Evolutionary conservation across 2,888 invertebrate genomes (phyloP).

Genomic region (Koerneria pararmatus): DNA sequence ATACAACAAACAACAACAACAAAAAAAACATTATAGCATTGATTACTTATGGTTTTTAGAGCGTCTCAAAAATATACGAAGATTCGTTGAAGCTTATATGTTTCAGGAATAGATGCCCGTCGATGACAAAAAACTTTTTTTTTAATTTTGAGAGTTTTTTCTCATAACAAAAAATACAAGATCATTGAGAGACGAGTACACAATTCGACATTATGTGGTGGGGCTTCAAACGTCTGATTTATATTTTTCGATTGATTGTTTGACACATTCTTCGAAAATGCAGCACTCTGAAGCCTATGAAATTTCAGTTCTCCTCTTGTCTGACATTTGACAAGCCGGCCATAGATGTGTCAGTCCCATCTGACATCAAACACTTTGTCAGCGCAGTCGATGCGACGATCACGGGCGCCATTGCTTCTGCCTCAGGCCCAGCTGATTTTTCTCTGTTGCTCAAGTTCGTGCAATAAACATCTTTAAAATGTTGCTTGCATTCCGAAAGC

Average conservation of each 20-base stretch:
- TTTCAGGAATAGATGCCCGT: constrained; percentile 1
- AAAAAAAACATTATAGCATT: no score
- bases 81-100: no score
- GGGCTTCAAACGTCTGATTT: neutral
- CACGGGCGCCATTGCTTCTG: neutral
- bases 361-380: constrained; percentile 10
- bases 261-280: no score
- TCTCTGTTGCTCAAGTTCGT: neutral
- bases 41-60: no score
- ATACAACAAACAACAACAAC: no score
- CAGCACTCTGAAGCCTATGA: no score
- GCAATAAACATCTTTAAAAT: neutral
- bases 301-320: constrained; percentile 35
- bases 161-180: neutral
- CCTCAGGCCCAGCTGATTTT: constrained; percentile 7
- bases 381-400: constrained; percentile 13
- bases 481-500: no score
- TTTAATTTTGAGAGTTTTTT: neutral
- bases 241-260: neutral
- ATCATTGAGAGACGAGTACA: neutral
- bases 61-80: no score
- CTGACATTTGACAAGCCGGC: constrained; percentile 32
- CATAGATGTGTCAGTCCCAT: constrained; percentile 26
- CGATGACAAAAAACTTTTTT: neutral
- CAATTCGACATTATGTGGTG: no score